phyloP scores from a whole-genome alignment of 2,888 invertebrate species.

The Glaucopsyche alexis region DNA sequence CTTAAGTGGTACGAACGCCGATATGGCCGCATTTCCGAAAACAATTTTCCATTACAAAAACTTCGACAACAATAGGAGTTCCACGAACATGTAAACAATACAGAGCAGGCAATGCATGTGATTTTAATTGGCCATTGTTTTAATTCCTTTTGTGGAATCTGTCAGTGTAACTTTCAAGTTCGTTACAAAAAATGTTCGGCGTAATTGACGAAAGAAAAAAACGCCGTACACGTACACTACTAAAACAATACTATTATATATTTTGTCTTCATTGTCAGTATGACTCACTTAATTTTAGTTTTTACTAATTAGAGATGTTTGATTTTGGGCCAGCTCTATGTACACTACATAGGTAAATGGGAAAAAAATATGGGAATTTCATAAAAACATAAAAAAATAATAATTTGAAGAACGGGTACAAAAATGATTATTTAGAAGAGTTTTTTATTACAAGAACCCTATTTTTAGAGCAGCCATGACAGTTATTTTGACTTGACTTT shows the following conservation, averaged over 20 bases:
- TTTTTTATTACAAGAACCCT: too few species aligned
- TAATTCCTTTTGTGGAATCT: slow-evolving; percentile 20
- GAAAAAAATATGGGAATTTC: too few species aligned
- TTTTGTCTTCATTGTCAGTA: background rate
- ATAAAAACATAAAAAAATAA: too few species aligned
- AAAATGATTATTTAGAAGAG: too few species aligned
- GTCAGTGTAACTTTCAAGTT: slow-evolving; percentile 14
- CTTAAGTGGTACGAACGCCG: background rate
- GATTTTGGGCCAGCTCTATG: too few species aligned
- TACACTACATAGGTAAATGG: too few species aligned
- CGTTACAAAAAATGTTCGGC: slow-evolving; percentile 1
- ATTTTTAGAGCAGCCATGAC: too few species aligned
- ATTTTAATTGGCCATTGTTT: slow-evolving; percentile 27
- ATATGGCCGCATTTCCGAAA: background rate
- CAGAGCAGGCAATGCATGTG: slow-evolving; percentile 25
- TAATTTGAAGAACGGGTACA: too few species aligned
- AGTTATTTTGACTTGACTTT: too few species aligned
- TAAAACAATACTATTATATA: background rate
- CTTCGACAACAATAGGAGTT: slow-evolving; percentile 9
- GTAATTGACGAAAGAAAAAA: background rate
- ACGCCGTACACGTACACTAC: background rate
- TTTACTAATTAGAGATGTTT: background rate
- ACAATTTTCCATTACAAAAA: slow-evolving; percentile 10
- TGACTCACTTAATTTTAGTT: background rate
- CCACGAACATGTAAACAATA: slow-evolving; percentile 12